phyloP scores from a whole-genome alignment of 2,113 vertebrate species.

The Reinhardtius hippoglossoides region DNA sequence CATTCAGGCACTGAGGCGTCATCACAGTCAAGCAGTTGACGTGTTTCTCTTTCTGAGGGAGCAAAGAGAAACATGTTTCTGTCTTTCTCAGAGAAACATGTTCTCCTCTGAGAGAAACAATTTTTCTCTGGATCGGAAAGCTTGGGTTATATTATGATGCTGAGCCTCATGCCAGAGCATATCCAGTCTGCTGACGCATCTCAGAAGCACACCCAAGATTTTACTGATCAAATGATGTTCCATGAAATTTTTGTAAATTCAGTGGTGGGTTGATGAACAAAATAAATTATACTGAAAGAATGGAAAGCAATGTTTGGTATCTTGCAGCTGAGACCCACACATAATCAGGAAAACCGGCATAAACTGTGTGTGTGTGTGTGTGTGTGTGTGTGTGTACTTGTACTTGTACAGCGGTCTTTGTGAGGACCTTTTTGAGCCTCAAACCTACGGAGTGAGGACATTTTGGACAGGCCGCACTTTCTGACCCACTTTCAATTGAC shows the following conservation, averaged over 20 bases:
- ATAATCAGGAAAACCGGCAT: too few relatives aligned
- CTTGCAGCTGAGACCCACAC: background rate
- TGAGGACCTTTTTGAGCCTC: too few relatives aligned
- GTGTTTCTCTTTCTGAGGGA: background rate
- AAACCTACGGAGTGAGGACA: too few relatives aligned
- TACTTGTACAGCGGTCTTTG: background rate
- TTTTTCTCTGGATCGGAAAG: background rate
- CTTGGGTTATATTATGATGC: background rate
- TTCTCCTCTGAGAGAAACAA: background rate
- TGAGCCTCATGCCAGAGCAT: background rate
- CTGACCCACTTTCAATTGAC: too few relatives aligned
- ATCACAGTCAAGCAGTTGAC: background rate
- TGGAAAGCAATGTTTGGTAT: background rate
- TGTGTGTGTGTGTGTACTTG: background rate
- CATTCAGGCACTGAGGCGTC: slow-evolving; percentile 5
- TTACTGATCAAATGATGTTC: background rate
- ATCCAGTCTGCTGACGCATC: background rate
- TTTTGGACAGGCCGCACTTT: too few relatives aligned
- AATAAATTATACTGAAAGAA: background rate
- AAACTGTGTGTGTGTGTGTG: background rate
- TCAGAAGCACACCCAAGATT: background rate
- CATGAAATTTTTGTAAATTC: background rate
- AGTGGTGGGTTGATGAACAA: background rate
- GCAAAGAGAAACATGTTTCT: background rate
- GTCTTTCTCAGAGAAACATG: background rate